Conservation (phyloP, 2,888 invertebrate genomes). For the Dione vanillae region DNA sequence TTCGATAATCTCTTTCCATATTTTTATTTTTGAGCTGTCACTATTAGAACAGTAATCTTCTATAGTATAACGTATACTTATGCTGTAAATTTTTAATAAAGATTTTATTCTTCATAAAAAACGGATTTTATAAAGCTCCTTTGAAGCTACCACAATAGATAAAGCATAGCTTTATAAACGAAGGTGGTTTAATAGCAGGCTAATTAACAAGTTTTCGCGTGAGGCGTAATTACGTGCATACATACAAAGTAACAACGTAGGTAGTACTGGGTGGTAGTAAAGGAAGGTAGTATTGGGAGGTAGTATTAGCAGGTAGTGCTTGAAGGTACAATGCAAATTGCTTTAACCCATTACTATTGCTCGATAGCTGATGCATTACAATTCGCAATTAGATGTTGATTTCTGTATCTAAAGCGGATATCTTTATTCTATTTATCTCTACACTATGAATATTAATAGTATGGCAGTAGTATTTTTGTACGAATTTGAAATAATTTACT, state of each 20-base stretch:
- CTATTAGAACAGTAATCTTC: too few species aligned
- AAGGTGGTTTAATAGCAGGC: neutral
- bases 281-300: neutral
- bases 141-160: neutral
- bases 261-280: neutral
- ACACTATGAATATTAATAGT: slow-evolving; percentile 1
- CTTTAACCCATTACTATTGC: slow-evolving; percentile 9
- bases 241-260: slow-evolving; percentile 3
- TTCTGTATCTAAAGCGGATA: slow-evolving; percentile 1
- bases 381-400: slow-evolving; percentile 19
- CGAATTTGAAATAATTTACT: too few species aligned
- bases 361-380: slow-evolving; percentile 11
- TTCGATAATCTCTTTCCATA: neutral
- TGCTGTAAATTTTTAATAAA: neutral
- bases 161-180: neutral
- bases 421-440: slow-evolving; percentile 13
- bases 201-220: slow-evolving; percentile 35
- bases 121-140: neutral
- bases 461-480: too few species aligned
- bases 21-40: neutral
- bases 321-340: slow-evolving; percentile 26
- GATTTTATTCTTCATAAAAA: neutral
- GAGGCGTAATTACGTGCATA: slow-evolving; percentile 22
- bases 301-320: too few species aligned
- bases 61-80: too few species aligned